Evolutionary conservation across 2,888 invertebrate genomes (phyloP).

Genomic region (Amiota minor): DNA sequence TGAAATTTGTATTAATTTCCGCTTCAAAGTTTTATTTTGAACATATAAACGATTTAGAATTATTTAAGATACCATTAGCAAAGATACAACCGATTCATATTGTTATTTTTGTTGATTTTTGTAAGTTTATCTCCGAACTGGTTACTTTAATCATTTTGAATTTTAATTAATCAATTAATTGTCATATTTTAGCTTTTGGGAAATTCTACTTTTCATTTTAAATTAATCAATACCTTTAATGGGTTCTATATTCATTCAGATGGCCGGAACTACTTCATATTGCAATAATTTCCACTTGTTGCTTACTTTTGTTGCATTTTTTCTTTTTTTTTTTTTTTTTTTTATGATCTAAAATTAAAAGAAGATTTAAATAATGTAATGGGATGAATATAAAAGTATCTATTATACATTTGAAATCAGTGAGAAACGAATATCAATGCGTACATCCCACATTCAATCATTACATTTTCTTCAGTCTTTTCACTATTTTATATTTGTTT

Average conservation of each 20-base stretch:
- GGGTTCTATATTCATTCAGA: no score
- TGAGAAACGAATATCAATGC: background rate
- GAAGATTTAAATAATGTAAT: no score
- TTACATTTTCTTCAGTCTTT: background rate
- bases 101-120: constrained; percentile 6
- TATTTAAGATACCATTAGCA: no score
- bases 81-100: background rate
- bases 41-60: no score
- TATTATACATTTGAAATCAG: no score
- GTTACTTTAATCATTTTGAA: background rate
- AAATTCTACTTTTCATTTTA: background rate
- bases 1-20: constrained; percentile 32
- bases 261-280: no score
- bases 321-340: no score
- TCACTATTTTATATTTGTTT: background rate
- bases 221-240: background rate
- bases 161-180: background rate
- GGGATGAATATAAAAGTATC: no score
- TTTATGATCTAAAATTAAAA: no score
- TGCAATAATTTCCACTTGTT: background rate
- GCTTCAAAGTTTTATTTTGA: constrained; percentile 7
- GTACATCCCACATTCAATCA: constrained; percentile 6
- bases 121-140: background rate
- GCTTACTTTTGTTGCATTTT: background rate
- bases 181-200: no score